These are phyloP conservation scores for Heliconius hortense DNA, from an alignment of 2,888 invertebrate genomes.

Conservation along the genomic window DNA sequence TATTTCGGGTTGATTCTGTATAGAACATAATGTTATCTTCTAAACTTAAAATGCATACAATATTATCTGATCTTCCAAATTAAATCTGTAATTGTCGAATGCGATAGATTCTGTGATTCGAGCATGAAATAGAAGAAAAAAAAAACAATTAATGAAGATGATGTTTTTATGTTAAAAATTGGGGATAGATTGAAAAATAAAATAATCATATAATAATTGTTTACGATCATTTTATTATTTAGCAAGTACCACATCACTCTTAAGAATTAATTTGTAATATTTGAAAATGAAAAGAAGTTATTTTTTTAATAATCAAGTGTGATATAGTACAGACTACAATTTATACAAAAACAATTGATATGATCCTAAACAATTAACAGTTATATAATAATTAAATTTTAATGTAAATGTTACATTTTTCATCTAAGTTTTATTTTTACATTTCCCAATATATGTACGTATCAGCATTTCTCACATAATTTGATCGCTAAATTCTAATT, in stretches of 20 bases:
- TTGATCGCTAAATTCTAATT: constrained; percentile 20
- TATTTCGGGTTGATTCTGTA: constrained; percentile 11
- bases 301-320: constrained; percentile 13
- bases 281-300: background rate
- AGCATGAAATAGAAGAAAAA: constrained; percentile 22
- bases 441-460: constrained; percentile 21
- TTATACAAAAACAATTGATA: constrained; percentile 16
- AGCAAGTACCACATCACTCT: constrained; percentile 17
- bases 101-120: constrained; percentile 31
- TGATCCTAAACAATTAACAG: constrained; percentile 21
- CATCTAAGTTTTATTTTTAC: constrained; percentile 20
- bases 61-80: constrained; percentile 30
- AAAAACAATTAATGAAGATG: constrained; percentile 19
- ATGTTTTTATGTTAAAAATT: background rate
- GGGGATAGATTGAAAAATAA: background rate
- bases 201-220: constrained; percentile 7
- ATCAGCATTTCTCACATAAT: constrained; percentile 19
- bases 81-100: constrained; percentile 30
- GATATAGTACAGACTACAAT: constrained; percentile 15
- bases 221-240: constrained; percentile 14
- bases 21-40: constrained; percentile 6
- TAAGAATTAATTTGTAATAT: constrained; percentile 9
- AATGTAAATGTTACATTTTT: constrained; percentile 16
- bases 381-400: constrained; percentile 19
- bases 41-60: constrained; percentile 21